Base-by-base conservation (phyloP, 2,888 invertebrate genomes). In the Galerucella pusilla region DNA sequence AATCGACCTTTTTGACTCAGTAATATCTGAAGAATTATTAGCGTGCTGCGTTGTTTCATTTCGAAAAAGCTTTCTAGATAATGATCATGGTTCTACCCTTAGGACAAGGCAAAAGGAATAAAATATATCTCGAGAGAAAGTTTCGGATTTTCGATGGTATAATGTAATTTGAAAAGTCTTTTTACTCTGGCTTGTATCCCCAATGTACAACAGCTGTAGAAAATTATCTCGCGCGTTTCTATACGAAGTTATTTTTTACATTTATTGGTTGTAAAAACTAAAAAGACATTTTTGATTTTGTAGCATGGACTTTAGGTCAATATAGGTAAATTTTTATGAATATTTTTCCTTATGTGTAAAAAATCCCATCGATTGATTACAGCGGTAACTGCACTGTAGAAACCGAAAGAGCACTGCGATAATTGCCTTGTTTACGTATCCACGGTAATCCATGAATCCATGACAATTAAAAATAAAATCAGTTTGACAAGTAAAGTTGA, bases 91-190 rank as follows among this genome's bases (percentile, higher is more conserved):
- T 42, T 70, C 10, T 42, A 10, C 68, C 25, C 28, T 52, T 16
- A n/a, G 49, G 71, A 71, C 72, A 69, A 35, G 57, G 72, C 72
- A 69, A 69, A 74, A 71, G 72, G 71, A 74, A 76, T 68, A 66
- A 77, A 77, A 74, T 68, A 57, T 57, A 73, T 66, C 63, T 49
- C 45, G 61, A 20, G 73, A 20, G 73, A 73, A 77, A 75, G 74
- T 74, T 73, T 45, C 57, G 46, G 64, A 67, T 73, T 71, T 70
- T 16, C 63, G 59, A 75, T 52, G 65, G 46, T 59, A 72, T 74
- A 74, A 71, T 68, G 73, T 74, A 74, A 72, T 76, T 76, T 65
- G 25, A 63, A 74, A 61, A 71, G 65, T 68, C 74, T 72, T 76
- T 76, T 74, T 71, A 60, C 25, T 61, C 52, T 11, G 70, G 49